A percentile compares a stretch with the other conserved stretches of the same genome.
These are phyloP conservation scores for Nothobranchius kuhntae DNA, from an alignment of 2,113 vertebrate species.

Conservation along the genomic window DNA sequence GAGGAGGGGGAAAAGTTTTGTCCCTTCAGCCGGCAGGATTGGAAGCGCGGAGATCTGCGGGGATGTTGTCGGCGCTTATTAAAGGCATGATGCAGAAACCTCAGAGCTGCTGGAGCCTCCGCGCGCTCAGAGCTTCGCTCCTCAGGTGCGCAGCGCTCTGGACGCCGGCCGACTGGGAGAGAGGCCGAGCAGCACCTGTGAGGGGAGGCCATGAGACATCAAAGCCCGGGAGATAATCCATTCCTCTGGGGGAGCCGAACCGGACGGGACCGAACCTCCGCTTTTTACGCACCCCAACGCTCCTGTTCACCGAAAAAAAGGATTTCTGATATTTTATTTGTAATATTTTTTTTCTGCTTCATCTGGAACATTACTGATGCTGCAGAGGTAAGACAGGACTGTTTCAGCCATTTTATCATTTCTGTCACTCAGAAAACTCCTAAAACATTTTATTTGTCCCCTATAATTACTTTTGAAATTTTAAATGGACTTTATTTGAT, in stretches of 20 bases:
- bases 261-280: not conserved
- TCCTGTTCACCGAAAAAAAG: slow-evolving; percentile 28
- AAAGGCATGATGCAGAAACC: slow-evolving; percentile 80
- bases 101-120: slow-evolving; percentile 51
- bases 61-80: slow-evolving; percentile 79
- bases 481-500: too few species aligned
- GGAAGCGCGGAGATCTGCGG: slow-evolving; percentile 67
- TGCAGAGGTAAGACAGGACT: slow-evolving; percentile 51
- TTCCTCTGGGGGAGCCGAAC: slow-evolving; percentile 59
- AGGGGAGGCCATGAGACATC: slow-evolving; percentile 73
- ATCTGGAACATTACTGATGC: slow-evolving; percentile 10
- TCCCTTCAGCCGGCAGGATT: slow-evolving; percentile 76
- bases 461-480: too few species aligned
- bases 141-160: slow-evolving; percentile 42
- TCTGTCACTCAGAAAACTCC: not conserved
- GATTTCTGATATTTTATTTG: slow-evolving; percentile 21
- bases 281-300: slow-evolving; percentile 50
- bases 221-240: slow-evolving; percentile 73
- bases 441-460: not conserved
- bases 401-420: not conserved
- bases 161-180: slow-evolving; percentile 45
- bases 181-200: slow-evolving; percentile 69
- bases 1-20: slow-evolving; percentile 71
- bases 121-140: slow-evolving; percentile 48
- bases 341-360: not conserved